Evolutionary conservation across 2,113 vertebrate genomes (phyloP).

Genomic region (Gobius niger): DNA sequence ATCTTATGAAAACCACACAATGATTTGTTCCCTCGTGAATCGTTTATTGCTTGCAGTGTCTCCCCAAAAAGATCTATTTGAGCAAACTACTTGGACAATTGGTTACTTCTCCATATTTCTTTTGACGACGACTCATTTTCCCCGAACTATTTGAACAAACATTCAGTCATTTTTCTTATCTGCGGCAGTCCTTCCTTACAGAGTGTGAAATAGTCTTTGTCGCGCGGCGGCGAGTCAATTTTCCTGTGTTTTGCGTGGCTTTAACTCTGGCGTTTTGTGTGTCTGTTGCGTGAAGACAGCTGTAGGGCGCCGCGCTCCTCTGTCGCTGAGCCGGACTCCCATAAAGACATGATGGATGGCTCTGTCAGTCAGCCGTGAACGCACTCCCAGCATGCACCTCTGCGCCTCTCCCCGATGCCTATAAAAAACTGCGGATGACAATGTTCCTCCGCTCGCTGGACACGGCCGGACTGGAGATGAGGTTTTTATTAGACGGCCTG

Average conservation of each 20-base stretch:
- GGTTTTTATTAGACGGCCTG: not conserved
- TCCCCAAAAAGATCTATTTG: too few species aligned
- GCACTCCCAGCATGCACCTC: conserved; percentile 20
- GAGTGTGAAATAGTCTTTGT: not conserved
- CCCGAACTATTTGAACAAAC: not conserved
- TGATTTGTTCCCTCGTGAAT: too few species aligned
- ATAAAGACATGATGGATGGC: conserved; percentile 39
- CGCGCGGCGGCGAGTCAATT: not conserved
- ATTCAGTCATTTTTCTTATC: not conserved
- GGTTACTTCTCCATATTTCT: not conserved
- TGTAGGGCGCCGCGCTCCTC: conserved; percentile 12
- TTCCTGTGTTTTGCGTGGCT: not conserved
- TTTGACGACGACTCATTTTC: not conserved
- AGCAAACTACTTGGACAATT: not conserved
- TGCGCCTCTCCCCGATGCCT: not conserved
- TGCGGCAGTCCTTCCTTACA: not conserved
- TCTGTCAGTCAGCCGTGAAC: conserved; percentile 23
- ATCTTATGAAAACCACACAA: too few species aligned
- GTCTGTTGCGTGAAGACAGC: conserved; percentile 27
- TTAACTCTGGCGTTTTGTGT: not conserved
- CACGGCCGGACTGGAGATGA: not conserved
- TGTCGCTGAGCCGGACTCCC: conserved; percentile 15
- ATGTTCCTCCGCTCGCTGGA: not conserved
- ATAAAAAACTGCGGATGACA: conserved; percentile 4
- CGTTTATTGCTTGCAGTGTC: too few species aligned